Evolutionary conservation across 2,888 invertebrate species (phyloP).

Genomic region (Eupithecia inturbata): DNA sequence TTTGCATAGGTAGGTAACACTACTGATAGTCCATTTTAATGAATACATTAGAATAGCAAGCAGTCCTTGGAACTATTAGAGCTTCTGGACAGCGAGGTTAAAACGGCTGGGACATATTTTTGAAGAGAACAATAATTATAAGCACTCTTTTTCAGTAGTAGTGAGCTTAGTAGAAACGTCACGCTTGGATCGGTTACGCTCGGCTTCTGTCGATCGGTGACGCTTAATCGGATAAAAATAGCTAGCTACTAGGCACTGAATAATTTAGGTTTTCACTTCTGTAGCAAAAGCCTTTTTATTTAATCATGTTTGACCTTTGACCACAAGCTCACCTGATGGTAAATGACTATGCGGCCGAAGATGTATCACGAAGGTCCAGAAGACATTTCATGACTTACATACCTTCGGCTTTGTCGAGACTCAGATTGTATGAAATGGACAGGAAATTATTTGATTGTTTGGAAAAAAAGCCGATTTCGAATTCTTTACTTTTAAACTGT

Average conservation of each 20-base stretch:
- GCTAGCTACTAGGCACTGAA: not conserved
- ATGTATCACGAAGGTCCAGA: too few species aligned
- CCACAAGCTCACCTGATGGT: too few species aligned
- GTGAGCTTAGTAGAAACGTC: too few species aligned
- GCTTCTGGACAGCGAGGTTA: conserved; percentile 7
- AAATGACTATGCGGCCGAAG: too few species aligned
- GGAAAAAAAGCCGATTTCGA: too few species aligned
- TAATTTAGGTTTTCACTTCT: not conserved
- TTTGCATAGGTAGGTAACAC: conserved; percentile 41
- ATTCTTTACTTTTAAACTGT: too few species aligned
- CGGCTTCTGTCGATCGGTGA: not conserved
- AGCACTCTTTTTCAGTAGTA: not conserved
- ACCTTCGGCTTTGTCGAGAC: too few species aligned
- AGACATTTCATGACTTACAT: too few species aligned
- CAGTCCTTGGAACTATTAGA: conserved; percentile 26
- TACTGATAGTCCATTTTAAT: conserved; percentile 41
- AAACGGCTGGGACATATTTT: conserved; percentile 2
- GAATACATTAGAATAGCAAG: conserved; percentile 44
- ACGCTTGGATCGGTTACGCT: not conserved
- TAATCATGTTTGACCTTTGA: too few species aligned
- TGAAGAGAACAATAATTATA: not conserved
- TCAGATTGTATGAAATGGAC: too few species aligned
- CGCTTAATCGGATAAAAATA: not conserved
- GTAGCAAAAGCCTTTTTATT: too few species aligned
- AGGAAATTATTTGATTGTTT: too few species aligned